A percentile compares a stretch with the other conserved stretches of the same genome.
These are phyloP conservation scores for Vesta saturnalis DNA, from an alignment of 2,888 invertebrate genomes.

Conservation along the genomic window DNA sequence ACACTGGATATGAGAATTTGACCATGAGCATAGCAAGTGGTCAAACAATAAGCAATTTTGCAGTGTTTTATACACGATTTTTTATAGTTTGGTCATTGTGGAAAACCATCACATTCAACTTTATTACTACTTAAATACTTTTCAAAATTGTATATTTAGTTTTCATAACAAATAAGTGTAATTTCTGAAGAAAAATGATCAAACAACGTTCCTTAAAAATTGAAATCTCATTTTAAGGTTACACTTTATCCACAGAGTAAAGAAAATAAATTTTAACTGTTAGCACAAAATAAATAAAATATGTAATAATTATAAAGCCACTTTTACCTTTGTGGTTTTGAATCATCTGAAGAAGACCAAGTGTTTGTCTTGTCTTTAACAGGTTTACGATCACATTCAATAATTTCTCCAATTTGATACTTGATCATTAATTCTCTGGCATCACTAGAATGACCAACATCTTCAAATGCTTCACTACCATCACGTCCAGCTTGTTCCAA, in stretches of 20 bases:
- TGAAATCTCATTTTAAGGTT: too few relatives aligned
- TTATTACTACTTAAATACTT: too few relatives aligned
- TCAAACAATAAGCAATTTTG: too few relatives aligned
- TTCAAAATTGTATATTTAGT: not conserved
- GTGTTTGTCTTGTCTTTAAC: constrained; percentile 11
- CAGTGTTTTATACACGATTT: too few relatives aligned
- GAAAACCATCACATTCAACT: too few relatives aligned
- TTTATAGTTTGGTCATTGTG: too few relatives aligned
- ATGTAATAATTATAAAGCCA: not conserved
- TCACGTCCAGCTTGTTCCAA: constrained; percentile 91
- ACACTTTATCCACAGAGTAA: not conserved
- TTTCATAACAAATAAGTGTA: too few relatives aligned
- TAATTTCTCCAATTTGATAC: constrained; percentile 89
- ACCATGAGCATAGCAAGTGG: too few relatives aligned
- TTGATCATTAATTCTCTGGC: constrained; percentile 94
- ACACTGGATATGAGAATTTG: too few relatives aligned
- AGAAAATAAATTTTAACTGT: not conserved
- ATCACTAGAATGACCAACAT: constrained; percentile 98
- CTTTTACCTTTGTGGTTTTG: constrained; percentile 4
- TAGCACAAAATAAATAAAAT: too few relatives aligned
- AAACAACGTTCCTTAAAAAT: too few relatives aligned
- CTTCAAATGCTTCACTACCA: constrained; percentile 95
- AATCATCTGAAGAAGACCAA: constrained; percentile 10
- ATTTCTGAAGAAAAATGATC: too few relatives aligned
- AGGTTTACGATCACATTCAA: constrained; percentile 69